Evolutionary conservation across 1,140 invertebrate genomes (phyloP), one percentile per base, ranked within the genome.

Genomic region (Bradysia coprophila): DNA sequence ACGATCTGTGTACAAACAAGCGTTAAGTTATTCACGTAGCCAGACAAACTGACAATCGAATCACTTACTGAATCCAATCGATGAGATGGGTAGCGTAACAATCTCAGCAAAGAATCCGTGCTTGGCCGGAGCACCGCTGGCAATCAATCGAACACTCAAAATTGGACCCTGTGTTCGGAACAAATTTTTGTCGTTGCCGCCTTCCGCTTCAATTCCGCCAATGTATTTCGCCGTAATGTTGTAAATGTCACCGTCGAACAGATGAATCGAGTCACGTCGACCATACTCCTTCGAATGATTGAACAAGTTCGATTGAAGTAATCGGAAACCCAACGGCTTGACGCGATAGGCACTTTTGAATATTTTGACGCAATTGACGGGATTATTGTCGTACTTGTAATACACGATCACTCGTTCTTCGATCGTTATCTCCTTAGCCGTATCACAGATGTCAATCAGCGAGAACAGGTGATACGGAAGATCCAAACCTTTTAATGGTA

Each of bases 31-130:
- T n/a, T n/a, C n/a, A n/a, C n/a, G n/a, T n/a, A n/a, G n/a, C n/a
- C n/a, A n/a, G n/a, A n/a, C n/a, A 31, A n/a, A 31, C 8, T 9
- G 8, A 31, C 28, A 31, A 31, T 31, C n/a, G 8, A 31, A n/a
- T 9, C 32, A 69, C 78, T 78, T 66, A 88, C 86, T 82, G 52
- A 88, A 80, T 52, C 84, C 83, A 54, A 91, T 80, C 13, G 83
- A 78, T 28, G 87, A 86, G 49, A 91, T 86, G 1, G 95, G 95
- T 18, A 97, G 62, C 0, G 91, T 94, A 0, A 97, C 78, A 41
- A 99, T 75, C 68, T 99, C 94, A 13, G 94, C 95, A 48, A 98
- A 86, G 56, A 99, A 99, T 41, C 96, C 96, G 61, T 94, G 84
- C n/a, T 75, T 68, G 21, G 76, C 78, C 34, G 87, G 87, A 0